Base-by-base conservation (phyloP, 2,888 invertebrate species). In the Epinotia nisella region DNA sequence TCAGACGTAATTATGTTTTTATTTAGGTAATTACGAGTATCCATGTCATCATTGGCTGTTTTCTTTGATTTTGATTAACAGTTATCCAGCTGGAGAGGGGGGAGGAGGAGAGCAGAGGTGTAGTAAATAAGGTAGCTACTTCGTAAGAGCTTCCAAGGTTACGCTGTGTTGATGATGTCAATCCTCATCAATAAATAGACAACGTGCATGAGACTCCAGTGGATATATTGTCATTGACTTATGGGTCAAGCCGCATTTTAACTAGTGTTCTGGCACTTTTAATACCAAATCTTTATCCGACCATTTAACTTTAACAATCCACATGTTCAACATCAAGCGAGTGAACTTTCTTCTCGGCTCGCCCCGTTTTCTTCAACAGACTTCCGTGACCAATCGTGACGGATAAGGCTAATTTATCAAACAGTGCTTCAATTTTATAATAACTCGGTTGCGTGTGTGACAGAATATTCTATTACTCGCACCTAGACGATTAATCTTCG, bases 311-410 rank as follows among this genome's bases (percentile, higher is more conserved):
- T 5, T 29, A 29, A 29, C 5, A 29, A 29, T 29, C 29, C 17
- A 41, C 5, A 19, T 7, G 3, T 15, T 45, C 17, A 45, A 41
- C 19, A 15, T 29, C 29, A 24, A 15, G 11, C 53, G 21, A 70
- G 61, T 68, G 67, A 35, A 35, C 72, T 61, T 35, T 61, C 61
- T 72, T 66, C 67, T 56, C 21, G 39, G 21, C 21, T 78, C 79
- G 82, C 80, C 80, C 81, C 35, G 71, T 70, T 55, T 61, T 69
- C 60, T 41, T 19, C 53, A 59, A 62, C 83, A 77, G 71, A 82
- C 83, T 91, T 90, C 92, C 92, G 90, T 91, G 90, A 90, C 92
- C 90, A 93, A 93, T 93, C 85, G 88, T 92, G 92, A 92, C 89
- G 89, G 88, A 93, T 92, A 90, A 88, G 86, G 82, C 88, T 89